Conservation (phyloP, 2,113 vertebrate species). For the Chionis minor region DNA sequence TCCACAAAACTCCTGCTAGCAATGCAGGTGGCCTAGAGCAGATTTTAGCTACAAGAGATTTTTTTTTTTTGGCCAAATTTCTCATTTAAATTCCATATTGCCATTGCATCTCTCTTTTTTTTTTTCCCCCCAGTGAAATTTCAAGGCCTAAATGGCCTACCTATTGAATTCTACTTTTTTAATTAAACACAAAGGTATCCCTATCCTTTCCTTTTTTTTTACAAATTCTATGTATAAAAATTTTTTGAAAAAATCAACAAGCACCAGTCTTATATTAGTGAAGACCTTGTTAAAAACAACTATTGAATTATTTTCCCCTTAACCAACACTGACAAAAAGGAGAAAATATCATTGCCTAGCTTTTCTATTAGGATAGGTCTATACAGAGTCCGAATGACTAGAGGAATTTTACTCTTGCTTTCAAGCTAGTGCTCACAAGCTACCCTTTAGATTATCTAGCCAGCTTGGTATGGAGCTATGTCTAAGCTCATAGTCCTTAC, state of each 20-base stretch:
- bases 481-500: not conserved
- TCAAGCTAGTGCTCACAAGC: not conserved
- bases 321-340: not conserved
- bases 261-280: not conserved
- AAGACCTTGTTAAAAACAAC: not conserved
- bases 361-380: not conserved
- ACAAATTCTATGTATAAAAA: not conserved
- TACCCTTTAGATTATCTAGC: not conserved
- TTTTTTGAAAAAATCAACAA: not conserved
- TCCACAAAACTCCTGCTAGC: not conserved
- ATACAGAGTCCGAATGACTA: not conserved
- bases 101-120: not conserved
- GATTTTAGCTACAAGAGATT: not conserved
- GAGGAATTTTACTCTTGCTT: not conserved
- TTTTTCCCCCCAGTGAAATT: not conserved
- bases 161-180: not conserved
- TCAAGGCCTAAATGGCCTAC: not conserved
- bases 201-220: not conserved
- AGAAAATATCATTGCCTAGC: not conserved
- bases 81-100: not conserved
- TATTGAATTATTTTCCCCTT: not conserved
- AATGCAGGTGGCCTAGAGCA: not conserved
- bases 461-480: not conserved
- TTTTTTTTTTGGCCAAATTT: not conserved
- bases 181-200: not conserved